Base-by-base conservation (phyloP, 2,113 vertebrate species). In the Oncorhynchus tshawytscha region DNA sequence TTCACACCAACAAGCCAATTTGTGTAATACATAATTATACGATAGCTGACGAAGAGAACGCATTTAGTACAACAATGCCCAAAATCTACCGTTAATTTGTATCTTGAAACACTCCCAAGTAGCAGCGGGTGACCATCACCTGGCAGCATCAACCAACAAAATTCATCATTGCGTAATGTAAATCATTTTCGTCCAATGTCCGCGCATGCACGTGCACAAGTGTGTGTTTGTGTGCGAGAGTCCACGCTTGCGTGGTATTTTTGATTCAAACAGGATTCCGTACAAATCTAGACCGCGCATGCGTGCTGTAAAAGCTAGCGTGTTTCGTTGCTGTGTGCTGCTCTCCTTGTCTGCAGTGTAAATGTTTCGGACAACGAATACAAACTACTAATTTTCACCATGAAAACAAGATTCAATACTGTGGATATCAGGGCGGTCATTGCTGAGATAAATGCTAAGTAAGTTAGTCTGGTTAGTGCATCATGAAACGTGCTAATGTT, bases 381-480 rank as follows among this genome's bases (percentile, higher is more conserved):
- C 67, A 0, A 45, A 72, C 15, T 13, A 15, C 12, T 7, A 45
- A 15, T 1, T 15, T 20, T 20, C 72, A 80, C 68, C 75, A 98
- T 99, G 97, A 99, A 99, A 91, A 93, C 90, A 2, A 93, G 97
- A 18, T 98, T 97, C 84, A 95, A 92, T 80, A 97, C 97, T 1
- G 71, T 97, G 74, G 97, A 99, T 1, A 94, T 99, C 78, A 91
- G 96, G 54, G 96, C 96, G 0, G 93, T 94, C 22, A 93, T 99
- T 49, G 93, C 95, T 31, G 97, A 99, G 82, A 94, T 99, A 45
- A 95, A 90, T 75, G 87, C 90, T 65, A 96, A 94, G 95, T 96
- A 91, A 68, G 91, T 86, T 18, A 54, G 16, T 18, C 16, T 54
- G 51, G 51, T 54, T 54, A 16, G 1, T 4, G 12, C 4, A 18